phyloP scores from a whole-genome alignment of 2,888 invertebrate species.

The Melanchra persicariae region DNA sequence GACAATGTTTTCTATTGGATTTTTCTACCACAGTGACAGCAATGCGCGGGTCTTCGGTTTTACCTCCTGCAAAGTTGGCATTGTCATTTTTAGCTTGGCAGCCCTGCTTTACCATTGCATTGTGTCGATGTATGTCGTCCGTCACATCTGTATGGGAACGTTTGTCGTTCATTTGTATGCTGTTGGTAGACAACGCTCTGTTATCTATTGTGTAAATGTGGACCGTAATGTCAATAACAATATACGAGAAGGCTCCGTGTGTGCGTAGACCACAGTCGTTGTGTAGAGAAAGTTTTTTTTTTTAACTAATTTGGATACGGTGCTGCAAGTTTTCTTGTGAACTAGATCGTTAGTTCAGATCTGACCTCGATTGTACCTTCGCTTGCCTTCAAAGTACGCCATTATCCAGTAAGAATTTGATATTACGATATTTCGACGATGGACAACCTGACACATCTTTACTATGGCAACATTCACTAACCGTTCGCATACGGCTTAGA shows the following conservation, averaged over 20 bases:
- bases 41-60: not conserved
- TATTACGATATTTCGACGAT: conserved; percentile 30
- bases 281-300: conserved; percentile 58
- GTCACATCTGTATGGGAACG: conserved; percentile 73
- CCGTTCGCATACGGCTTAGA: conserved; percentile 10
- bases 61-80: not conserved
- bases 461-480: conserved; percentile 37
- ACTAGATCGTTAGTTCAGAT: not conserved
- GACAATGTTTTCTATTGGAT: not conserved
- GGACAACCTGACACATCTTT: conserved; percentile 1
- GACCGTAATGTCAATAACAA: conserved; percentile 79
- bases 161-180: conserved; percentile 83
- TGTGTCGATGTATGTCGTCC: conserved; percentile 76
- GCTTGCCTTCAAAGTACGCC: conserved; percentile 3
- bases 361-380: too few species aligned
- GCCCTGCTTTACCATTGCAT: conserved; percentile 67
- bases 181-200: conserved; percentile 67
- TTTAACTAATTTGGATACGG: conserved; percentile 1
- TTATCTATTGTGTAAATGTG: conserved; percentile 85
- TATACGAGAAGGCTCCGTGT: conserved; percentile 54
- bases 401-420: conserved; percentile 19
- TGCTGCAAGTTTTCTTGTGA: not conserved
- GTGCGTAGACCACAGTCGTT: conserved; percentile 24
- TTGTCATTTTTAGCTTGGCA: conserved; percentile 32
- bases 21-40: not conserved